Percentiles rank a stretch among this genome's conserved stretches.
Evolutionary conservation across 2,113 vertebrate genomes (phyloP).

Genomic region (Pomatostomus ruficeps): DNA sequence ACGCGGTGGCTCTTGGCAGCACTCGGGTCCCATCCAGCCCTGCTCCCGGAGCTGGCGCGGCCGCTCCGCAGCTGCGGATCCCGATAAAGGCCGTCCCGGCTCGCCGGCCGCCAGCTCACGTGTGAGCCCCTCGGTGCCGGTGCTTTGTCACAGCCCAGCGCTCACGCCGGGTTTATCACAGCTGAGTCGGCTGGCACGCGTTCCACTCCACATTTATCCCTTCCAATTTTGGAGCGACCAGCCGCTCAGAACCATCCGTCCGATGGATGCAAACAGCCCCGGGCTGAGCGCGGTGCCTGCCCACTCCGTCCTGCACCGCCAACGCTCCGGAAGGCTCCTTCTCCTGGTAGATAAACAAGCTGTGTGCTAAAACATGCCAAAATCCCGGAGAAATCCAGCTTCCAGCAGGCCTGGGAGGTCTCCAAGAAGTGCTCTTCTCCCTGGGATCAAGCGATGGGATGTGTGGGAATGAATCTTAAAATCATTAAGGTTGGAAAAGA

Average conservation of each 20-base stretch:
- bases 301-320: rapidly evolving
- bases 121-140: background rate
- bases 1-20: rapidly evolving
- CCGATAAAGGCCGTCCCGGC: background rate
- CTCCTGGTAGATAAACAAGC: background rate
- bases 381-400: background rate
- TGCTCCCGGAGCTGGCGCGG: rapidly evolving
- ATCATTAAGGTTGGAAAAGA: background rate
- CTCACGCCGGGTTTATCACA: background rate
- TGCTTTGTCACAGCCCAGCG: background rate
- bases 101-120: background rate
- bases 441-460: background rate
- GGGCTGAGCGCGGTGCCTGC: background rate
- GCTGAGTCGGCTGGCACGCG: background rate
- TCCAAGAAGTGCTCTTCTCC: background rate
- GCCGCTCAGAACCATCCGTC: background rate
- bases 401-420: background rate
- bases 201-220: background rate
- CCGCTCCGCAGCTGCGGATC: background rate
- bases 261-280: background rate
- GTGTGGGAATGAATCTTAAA: background rate
- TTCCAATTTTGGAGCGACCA: background rate
- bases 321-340: background rate
- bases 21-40: rapidly evolving
- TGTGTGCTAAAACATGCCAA: background rate